Percentiles rank a stretch among this genome's conserved stretches.
These are phyloP conservation scores for Acanthornis magna DNA, from an alignment of 2,797 vertebrate genomes.

Conservation along the genomic window DNA sequence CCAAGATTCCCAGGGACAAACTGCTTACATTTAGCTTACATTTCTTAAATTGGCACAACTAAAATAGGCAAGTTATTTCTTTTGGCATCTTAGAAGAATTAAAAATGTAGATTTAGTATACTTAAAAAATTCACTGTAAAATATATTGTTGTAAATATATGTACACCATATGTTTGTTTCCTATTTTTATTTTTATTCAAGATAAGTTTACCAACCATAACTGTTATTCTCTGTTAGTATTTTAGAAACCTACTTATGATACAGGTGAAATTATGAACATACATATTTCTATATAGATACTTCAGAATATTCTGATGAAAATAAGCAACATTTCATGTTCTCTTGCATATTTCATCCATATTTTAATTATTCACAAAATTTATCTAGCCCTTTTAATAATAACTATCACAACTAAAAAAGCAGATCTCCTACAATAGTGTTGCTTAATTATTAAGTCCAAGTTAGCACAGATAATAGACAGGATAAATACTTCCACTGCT, in stretches of 20 bases:
- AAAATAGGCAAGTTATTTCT: constrained; percentile 26
- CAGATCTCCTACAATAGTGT: not conserved
- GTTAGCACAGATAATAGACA: not conserved
- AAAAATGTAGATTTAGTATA: not conserved
- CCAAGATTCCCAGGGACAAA: constrained; percentile 16
- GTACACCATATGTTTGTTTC: not conserved
- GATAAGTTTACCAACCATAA: not conserved
- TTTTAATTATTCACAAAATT: not conserved
- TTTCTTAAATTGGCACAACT: constrained; percentile 20
- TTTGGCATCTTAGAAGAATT: constrained; percentile 3
- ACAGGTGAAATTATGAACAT: not conserved
- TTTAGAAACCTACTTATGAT: not conserved
- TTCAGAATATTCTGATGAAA: not conserved
- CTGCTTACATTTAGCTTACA: not conserved
- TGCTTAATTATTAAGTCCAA: not conserved
- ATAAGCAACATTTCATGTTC: not conserved
- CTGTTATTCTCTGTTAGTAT: not conserved
- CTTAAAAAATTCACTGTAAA: not conserved
- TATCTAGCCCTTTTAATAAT: not conserved
- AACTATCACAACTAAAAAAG: not conserved
- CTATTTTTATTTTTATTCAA: not conserved
- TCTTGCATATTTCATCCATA: not conserved
- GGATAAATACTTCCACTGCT: not conserved
- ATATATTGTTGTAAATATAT: not conserved
- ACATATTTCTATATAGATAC: not conserved